Conservation (phyloP, 2,888 invertebrate genomes). For the Nomada fucata region DNA sequence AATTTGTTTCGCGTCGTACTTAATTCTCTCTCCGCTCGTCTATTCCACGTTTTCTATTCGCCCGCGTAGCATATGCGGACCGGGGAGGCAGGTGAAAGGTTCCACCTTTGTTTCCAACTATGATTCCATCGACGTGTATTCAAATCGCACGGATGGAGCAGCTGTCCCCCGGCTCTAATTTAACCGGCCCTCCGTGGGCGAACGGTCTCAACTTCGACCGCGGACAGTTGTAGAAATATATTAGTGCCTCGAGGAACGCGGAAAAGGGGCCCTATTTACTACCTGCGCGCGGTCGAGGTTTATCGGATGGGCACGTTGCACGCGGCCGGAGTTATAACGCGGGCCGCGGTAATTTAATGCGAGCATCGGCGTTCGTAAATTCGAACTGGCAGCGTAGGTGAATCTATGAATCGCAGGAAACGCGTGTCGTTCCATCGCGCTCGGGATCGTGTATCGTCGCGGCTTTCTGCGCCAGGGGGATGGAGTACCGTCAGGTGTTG, state of each 20-base stretch:
- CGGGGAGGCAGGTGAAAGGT: constrained; percentile 63
- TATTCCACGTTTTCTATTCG: constrained; percentile 10
- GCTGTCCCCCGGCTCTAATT: constrained; percentile 52
- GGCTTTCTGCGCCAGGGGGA: constrained; percentile 2
- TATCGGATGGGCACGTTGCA: constrained; percentile 43
- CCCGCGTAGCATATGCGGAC: constrained; percentile 41
- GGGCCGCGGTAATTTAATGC: constrained; percentile 50
- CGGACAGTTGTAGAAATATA: constrained; percentile 45
- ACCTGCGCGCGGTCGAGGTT: constrained; percentile 33
- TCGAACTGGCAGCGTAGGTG: constrained; percentile 47
- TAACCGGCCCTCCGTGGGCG: constrained; percentile 39
- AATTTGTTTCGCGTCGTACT: constrained; percentile 11
- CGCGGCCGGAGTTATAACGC: constrained; percentile 46
- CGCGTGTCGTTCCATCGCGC: constrained; percentile 31
- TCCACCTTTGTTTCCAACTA: constrained; percentile 54
- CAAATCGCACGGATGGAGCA: constrained; percentile 47
- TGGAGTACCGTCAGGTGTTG: constrained; percentile 30
- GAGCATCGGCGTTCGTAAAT: constrained; percentile 36
- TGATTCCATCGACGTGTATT: constrained; percentile 66
- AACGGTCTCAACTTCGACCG: constrained; percentile 3
- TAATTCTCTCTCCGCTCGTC: constrained; percentile 25
- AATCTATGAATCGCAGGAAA: constrained; percentile 61
- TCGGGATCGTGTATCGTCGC: constrained; percentile 3
- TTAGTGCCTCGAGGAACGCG: constrained; percentile 54
- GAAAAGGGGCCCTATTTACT: constrained; percentile 34